These are phyloP conservation scores for Typhlichthys eigenmanni DNA, from an alignment of 2,797 vertebrate species.

Conservation along the genomic window DNA sequence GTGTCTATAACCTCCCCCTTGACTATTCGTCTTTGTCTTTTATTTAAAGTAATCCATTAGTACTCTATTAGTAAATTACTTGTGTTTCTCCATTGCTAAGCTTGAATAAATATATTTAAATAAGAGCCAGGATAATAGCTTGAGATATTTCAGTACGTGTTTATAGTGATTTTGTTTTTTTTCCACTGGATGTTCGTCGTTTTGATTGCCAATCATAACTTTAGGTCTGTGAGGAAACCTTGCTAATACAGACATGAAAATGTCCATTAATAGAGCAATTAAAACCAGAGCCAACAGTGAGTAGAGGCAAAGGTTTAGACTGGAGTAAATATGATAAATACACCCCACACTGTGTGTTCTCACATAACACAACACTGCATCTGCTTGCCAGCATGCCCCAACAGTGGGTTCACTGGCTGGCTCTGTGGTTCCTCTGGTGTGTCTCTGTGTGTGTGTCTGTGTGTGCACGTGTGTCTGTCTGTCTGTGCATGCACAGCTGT, in stretches of 20 bases:
- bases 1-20: too few species aligned
- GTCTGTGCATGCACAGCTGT: conserved; percentile 10
- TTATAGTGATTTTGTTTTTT: conserved; percentile 1
- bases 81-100: too few species aligned
- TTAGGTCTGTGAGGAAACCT: conserved; percentile 16
- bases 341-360: conserved; percentile 47
- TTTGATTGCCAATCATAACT: conserved; percentile 12
- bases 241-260: conserved; percentile 42
- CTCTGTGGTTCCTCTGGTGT: conserved; percentile 52
- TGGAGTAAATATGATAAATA: conserved; percentile 56
- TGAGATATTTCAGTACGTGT: background rate
- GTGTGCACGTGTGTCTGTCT: too few species aligned
- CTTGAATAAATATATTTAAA: too few species aligned
- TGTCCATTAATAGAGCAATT: conserved; percentile 39
- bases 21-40: too few species aligned
- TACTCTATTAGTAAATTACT: too few species aligned
- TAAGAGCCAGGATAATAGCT: background rate
- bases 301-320: conserved; percentile 30
- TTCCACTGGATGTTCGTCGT: too few species aligned
- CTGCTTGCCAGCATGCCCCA: conserved; percentile 37
- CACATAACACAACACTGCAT: conserved; percentile 40
- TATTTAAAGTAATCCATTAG: too few species aligned
- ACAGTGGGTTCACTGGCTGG: conserved; percentile 4
- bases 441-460: background rate
- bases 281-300: conserved; percentile 39